Conservation (phyloP, 2,888 invertebrate species). For the Panopea generosa region DNA sequence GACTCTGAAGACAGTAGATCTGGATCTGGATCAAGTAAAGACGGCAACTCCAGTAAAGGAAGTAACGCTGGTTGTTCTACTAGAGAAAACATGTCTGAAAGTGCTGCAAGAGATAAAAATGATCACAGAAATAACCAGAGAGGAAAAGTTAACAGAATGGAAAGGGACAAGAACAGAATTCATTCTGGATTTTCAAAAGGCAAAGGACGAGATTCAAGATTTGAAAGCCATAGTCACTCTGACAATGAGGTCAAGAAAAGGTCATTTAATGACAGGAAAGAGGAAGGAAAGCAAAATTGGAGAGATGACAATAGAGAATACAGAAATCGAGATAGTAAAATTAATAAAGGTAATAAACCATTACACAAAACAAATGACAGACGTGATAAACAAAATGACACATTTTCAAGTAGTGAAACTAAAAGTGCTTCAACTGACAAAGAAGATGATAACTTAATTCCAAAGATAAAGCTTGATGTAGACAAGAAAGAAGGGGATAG, state of each 20-base stretch:
- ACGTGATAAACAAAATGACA: slow-evolving; percentile 6
- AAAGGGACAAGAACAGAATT: background rate
- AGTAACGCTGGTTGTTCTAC: slow-evolving; percentile 12
- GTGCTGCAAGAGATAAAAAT: slow-evolving; percentile 9
- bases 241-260: background rate
- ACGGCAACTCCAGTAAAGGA: background rate
- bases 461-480: background rate
- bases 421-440: slow-evolving; percentile 2
- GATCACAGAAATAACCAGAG: slow-evolving; percentile 10
- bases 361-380: slow-evolving; percentile 4
- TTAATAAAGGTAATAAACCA: slow-evolving; percentile 5
- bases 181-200: background rate
- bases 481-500: background rate
- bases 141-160: background rate
- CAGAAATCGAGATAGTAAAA: slow-evolving; percentile 4
- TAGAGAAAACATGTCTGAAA: background rate
- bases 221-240: background rate
- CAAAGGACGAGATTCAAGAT: background rate
- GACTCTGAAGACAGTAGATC: slow-evolving; percentile 7
- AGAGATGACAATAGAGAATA: slow-evolving; percentile 13
- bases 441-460: background rate
- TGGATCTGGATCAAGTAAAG: slow-evolving; percentile 3
- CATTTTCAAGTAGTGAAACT: background rate
- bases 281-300: background rate
- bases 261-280: background rate